Conservation (phyloP, 2,888 invertebrate species). For the Saturnia japonica region DNA sequence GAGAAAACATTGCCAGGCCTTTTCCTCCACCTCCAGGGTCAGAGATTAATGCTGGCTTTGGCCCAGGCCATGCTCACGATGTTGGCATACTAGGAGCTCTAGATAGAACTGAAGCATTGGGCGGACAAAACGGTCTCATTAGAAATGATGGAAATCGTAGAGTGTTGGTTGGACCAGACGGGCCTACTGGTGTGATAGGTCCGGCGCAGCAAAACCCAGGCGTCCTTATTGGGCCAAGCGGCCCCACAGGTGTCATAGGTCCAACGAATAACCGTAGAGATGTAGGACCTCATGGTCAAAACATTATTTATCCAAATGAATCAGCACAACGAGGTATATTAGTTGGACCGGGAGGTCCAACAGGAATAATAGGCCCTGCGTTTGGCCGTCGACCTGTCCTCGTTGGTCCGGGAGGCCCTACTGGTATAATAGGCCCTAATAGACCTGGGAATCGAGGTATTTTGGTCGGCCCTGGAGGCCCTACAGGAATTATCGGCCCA, state of each 20-base stretch:
- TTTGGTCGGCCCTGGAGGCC: constrained; percentile 69
- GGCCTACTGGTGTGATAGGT: constrained; percentile 49
- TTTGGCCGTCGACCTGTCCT: constrained; percentile 51
- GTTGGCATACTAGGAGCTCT: constrained; percentile 22
- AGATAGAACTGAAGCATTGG: constrained; percentile 33
- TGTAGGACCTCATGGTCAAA: constrained; percentile 59
- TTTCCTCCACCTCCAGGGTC: constrained; percentile 44
- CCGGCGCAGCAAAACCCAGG: constrained; percentile 29
- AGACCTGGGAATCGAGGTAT: constrained; percentile 40
- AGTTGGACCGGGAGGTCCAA: constrained; percentile 70
- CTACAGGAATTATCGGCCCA: constrained; percentile 49
- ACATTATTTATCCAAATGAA: constrained; percentile 32
- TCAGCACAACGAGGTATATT: constrained; percentile 58
- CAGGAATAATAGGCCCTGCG: constrained; percentile 45
- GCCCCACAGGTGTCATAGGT: constrained; percentile 41
- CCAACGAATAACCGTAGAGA: constrained; percentile 24
- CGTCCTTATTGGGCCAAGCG: constrained; percentile 67
- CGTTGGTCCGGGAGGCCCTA: constrained; percentile 70
- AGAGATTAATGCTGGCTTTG: constrained; percentile 33
- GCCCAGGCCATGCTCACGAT: constrained; percentile 27
- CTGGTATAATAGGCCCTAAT: constrained; percentile 51
- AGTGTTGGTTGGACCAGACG: constrained; percentile 71
- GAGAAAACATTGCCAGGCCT: constrained; percentile 40
- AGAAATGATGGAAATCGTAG: constrained; percentile 38
- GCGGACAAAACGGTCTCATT: constrained; percentile 40